These are phyloP conservation scores for Plagodis pulveraria DNA, from an alignment of 2,888 invertebrate species.

Conservation along the genomic window DNA sequence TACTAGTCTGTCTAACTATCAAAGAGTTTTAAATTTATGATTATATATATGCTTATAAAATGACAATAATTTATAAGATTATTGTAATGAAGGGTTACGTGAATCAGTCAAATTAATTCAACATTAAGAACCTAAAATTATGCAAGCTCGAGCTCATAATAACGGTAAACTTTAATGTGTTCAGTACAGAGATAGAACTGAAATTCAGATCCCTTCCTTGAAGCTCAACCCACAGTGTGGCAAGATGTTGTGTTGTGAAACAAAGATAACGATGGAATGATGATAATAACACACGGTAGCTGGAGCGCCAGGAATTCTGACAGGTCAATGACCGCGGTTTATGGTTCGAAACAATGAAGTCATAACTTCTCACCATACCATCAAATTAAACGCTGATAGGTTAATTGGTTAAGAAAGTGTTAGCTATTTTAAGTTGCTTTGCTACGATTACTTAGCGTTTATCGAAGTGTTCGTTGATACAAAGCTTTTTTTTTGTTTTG, in stretches of 20 bases:
- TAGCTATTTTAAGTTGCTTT: conserved; percentile 5
- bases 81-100: neutral
- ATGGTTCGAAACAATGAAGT: conserved; percentile 45
- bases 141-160: neutral
- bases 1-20: too few relatives aligned
- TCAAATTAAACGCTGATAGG: conserved; percentile 30
- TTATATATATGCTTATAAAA: too few relatives aligned
- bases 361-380: conserved; percentile 40
- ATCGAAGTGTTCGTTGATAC: too few relatives aligned
- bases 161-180: neutral
- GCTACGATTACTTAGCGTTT: too few relatives aligned
- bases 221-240: conserved; percentile 34
- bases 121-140: neutral
- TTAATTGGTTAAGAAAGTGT: conserved; percentile 22
- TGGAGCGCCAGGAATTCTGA: conserved; percentile 44
- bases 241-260: conserved; percentile 49
- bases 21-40: too few relatives aligned
- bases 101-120: neutral
- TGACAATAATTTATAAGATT: too few relatives aligned
- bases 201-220: conserved; percentile 12
- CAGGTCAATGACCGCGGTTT: conserved; percentile 59
- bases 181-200: conserved; percentile 6
- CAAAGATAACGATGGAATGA: conserved; percentile 55
- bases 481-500: too few relatives aligned
- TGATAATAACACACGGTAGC: conserved; percentile 46